A percentile compares a stretch with the other conserved stretches of the same genome.
phyloP scores from a whole-genome alignment of 2,797 vertebrate genomes.

The Labroides dimidiatus region DNA sequence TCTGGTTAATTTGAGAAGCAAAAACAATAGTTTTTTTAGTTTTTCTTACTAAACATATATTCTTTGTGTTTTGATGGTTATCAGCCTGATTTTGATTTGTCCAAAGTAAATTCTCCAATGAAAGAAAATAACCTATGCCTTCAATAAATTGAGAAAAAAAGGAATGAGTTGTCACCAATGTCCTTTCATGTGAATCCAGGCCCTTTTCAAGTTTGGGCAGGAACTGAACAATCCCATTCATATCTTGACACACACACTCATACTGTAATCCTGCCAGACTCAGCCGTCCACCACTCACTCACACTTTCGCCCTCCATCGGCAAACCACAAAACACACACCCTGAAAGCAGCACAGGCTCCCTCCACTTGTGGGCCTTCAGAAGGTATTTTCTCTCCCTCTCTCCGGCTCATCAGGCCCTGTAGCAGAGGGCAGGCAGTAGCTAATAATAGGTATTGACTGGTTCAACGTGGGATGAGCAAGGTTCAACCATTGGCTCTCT shows the following conservation, averaged over 20 bases:
- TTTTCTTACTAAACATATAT: too few relatives aligned
- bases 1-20: too few relatives aligned
- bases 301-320: conserved; percentile 58
- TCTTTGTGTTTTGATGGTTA: too few relatives aligned
- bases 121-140: too few relatives aligned
- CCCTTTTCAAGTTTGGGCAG: too few relatives aligned
- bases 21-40: too few relatives aligned
- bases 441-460: conserved; percentile 92
- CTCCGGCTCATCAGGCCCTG: conserved; percentile 80
- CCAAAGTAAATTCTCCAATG: too few relatives aligned
- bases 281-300: conserved; percentile 49
- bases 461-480: conserved; percentile 88
- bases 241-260: conserved; percentile 21
- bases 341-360: conserved; percentile 40
- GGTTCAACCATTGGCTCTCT: conserved; percentile 88
- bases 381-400: conserved; percentile 66
- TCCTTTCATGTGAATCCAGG: too few relatives aligned
- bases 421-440: conserved; percentile 86
- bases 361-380: conserved; percentile 75
- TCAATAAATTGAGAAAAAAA: too few relatives aligned
- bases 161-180: too few relatives aligned
- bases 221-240: too few relatives aligned
- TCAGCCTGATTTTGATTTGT: too few relatives aligned
- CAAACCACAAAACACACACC: conserved; percentile 38
- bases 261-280: conserved; percentile 27